Conservation (phyloP, 2,113 vertebrate genomes). For the Laterallus jamaicensis region DNA sequence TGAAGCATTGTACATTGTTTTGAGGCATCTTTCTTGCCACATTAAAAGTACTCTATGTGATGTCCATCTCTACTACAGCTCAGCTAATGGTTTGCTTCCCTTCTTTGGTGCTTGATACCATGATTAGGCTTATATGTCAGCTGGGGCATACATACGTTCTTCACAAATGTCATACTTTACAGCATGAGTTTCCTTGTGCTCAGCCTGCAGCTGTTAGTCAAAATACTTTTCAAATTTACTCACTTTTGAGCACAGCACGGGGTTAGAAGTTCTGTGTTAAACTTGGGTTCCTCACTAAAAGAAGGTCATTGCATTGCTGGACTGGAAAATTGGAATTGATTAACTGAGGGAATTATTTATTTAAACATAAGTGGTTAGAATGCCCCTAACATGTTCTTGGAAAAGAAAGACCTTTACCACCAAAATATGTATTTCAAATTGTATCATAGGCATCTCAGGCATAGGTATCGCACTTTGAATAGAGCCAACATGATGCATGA, state of each 20-base stretch:
- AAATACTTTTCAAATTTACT: neutral
- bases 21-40: neutral
- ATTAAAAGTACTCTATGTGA: neutral
- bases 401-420: conserved; percentile 7
- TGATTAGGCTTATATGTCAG: neutral
- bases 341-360: neutral
- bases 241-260: neutral
- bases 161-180: neutral
- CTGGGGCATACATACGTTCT: neutral
- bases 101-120: neutral
- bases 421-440: conserved; percentile 13
- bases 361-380: neutral
- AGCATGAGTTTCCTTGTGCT: neutral
- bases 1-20: neutral
- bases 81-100: neutral
- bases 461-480: conserved; percentile 5
- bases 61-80: neutral
- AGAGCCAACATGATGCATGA: neutral
- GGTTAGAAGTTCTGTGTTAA: neutral
- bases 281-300: too few relatives aligned
- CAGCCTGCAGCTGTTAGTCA: conserved; percentile 1
- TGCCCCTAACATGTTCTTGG: neutral
- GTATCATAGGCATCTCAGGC: conserved; percentile 20
- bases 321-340: neutral
- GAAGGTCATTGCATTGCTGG: too few relatives aligned